These are phyloP conservation scores for Agrotis puta DNA, from an alignment of 2,888 invertebrate genomes.

Conservation along the genomic window DNA sequence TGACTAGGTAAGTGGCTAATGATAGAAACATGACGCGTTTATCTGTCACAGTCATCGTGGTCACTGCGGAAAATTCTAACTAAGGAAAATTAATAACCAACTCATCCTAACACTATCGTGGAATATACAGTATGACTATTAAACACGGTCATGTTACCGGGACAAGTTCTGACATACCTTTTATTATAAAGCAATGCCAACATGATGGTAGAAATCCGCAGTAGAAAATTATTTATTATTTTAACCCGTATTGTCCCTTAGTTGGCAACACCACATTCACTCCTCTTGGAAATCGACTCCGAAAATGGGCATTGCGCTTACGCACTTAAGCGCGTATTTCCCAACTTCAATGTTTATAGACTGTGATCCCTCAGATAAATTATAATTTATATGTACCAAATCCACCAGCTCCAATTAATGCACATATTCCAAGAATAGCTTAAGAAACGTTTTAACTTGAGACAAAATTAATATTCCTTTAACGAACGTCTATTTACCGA, in stretches of 20 bases:
- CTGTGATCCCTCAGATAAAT: constrained; percentile 36
- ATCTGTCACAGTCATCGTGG: constrained; percentile 38
- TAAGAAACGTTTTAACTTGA: constrained; percentile 30
- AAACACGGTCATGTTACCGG: constrained; percentile 20
- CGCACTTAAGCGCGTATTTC: constrained; percentile 17
- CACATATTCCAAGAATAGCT: constrained; percentile 34
- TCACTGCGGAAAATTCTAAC: constrained; percentile 41
- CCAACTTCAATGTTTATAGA: constrained; percentile 29
- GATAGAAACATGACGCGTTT: constrained; percentile 49
- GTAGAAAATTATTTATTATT: constrained; percentile 54
- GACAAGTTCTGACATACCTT: constrained; percentile 25
- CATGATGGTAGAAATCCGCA: constrained; percentile 39
- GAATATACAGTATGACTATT: constrained; percentile 30
- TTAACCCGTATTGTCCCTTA: constrained; percentile 45
- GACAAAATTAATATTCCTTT: constrained; percentile 53
- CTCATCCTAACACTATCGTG: constrained; percentile 19
- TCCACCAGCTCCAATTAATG: constrained; percentile 36
- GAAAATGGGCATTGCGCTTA: constrained; percentile 39
- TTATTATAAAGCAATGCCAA: constrained; percentile 39
- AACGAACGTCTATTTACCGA: constrained; percentile 55
- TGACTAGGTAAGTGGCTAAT: constrained; percentile 28
- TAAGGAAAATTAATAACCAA: constrained; percentile 43
- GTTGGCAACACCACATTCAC: constrained; percentile 40
- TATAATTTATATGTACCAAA: constrained; percentile 35
- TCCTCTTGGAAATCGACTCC: constrained; percentile 40